Conservation (phyloP, 2,888 invertebrate genomes). For the Pseudococcus viburni region DNA sequence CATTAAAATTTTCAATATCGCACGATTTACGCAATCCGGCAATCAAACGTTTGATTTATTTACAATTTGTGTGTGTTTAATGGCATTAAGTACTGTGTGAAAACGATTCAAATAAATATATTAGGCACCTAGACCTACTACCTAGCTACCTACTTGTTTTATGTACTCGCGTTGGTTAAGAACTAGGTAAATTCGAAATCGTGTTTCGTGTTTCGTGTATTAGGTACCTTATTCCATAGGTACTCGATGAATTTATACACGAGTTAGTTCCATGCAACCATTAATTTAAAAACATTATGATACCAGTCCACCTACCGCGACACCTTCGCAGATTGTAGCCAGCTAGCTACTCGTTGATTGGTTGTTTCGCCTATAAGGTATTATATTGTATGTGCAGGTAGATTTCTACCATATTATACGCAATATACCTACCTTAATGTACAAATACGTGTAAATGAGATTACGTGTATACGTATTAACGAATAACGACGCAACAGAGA, state of each 20-base stretch:
- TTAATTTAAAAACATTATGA: not conserved
- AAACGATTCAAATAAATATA: too few species aligned
- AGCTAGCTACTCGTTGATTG: not conserved
- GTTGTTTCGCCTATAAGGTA: not conserved
- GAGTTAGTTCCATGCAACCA: not conserved
- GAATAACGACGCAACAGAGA: not conserved
- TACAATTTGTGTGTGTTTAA: too few species aligned
- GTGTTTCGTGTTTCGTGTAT: not conserved
- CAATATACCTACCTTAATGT: not conserved
- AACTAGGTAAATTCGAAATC: too few species aligned
- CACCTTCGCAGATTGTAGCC: not conserved
- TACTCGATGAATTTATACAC: not conserved
- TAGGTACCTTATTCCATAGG: not conserved
- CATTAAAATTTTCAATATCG: too few species aligned
- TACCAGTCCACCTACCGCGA: not conserved
- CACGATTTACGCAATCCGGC: too few species aligned
- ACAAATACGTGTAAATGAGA: not conserved
- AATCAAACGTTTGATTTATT: too few species aligned
- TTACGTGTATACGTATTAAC: not conserved
- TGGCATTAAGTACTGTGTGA: too few species aligned
- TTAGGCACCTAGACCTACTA: too few species aligned
- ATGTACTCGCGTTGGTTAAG: too few species aligned
- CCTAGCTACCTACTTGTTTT: too few species aligned
- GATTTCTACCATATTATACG: not conserved
- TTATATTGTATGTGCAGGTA: too few species aligned